Evolutionary conservation across 2,888 invertebrate genomes (phyloP).

Genomic region (Coecobrya sp.): DNA sequence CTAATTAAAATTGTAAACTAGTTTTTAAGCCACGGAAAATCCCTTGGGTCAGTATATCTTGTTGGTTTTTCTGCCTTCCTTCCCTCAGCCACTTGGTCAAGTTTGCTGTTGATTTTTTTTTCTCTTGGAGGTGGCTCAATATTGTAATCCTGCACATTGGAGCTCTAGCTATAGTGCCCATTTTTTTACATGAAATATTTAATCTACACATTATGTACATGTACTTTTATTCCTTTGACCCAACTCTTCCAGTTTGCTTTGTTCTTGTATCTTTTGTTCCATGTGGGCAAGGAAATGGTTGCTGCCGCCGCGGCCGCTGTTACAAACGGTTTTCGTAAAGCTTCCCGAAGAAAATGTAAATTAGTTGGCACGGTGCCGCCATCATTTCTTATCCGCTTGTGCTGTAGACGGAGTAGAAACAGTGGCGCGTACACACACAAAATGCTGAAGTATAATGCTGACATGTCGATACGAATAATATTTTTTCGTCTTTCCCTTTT

Average conservation of each 20-base stretch:
- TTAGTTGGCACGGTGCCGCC: constrained; percentile 42
- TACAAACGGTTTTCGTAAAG: not conserved
- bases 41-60: constrained; percentile 28
- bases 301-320: not conserved
- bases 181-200: constrained; percentile 50
- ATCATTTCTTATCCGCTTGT: not conserved
- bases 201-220: constrained; percentile 8
- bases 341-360: constrained; percentile 53
- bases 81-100: constrained; percentile 4
- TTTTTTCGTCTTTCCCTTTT: not conserved
- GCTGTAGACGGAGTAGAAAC: not conserved
- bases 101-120: not conserved
- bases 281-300: not conserved
- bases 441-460: not conserved
- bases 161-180: not conserved
- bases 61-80: not conserved
- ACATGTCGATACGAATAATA: constrained; percentile 37
- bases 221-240: constrained; percentile 6
- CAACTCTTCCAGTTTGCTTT: not conserved
- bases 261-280: constrained; percentile 8
- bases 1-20: constrained; percentile 46
- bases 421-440: not conserved
- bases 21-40: constrained; percentile 27
- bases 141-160: constrained; percentile 16
- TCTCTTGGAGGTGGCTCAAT: constrained; percentile 28